Conservation (phyloP, 2,113 vertebrate species). For the Rhinolophus ferrumequinum region DNA sequence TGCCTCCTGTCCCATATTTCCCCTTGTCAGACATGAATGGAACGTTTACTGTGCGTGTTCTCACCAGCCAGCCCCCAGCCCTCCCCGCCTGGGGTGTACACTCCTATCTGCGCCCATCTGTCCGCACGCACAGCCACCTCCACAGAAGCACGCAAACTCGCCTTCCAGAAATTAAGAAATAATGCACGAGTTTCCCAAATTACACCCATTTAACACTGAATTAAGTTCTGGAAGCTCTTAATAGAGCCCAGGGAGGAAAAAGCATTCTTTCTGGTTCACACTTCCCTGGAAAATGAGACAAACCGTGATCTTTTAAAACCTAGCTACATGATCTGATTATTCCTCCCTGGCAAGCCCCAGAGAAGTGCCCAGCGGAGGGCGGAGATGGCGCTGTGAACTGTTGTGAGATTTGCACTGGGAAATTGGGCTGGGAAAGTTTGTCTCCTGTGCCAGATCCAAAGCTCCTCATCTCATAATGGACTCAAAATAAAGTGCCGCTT, state of each 20-base stretch:
- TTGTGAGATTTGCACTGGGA: background rate
- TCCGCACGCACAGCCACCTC: background rate
- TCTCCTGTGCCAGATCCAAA: slow-evolving; percentile 1
- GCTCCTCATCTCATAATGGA: background rate
- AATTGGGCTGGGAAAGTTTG: slow-evolving; percentile 27
- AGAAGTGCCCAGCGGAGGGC: background rate
- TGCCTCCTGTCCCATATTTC: background rate
- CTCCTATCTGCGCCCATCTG: background rate
- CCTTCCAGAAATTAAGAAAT: slow-evolving; percentile 37
- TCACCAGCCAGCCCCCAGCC: accelerated
- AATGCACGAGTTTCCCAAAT: slow-evolving; percentile 44
- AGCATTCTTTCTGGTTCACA: slow-evolving; percentile 61
- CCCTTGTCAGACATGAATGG: background rate
- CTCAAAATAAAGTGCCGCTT: slow-evolving; percentile 63
- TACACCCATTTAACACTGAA: slow-evolving; percentile 71
- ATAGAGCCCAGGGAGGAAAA: slow-evolving; percentile 28
- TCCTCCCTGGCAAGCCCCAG: background rate
- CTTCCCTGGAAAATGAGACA: slow-evolving; percentile 75
- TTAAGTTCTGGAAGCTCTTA: slow-evolving; percentile 66
- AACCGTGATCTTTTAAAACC: slow-evolving; percentile 64
- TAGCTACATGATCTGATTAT: slow-evolving; percentile 56
- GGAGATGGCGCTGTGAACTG: background rate
- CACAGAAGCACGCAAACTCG: background rate
- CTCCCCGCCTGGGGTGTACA: accelerated
- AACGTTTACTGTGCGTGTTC: accelerated